phyloP scores from a whole-genome alignment of 1,140 invertebrate genomes.

The Chionoecetes opilio region DNA sequence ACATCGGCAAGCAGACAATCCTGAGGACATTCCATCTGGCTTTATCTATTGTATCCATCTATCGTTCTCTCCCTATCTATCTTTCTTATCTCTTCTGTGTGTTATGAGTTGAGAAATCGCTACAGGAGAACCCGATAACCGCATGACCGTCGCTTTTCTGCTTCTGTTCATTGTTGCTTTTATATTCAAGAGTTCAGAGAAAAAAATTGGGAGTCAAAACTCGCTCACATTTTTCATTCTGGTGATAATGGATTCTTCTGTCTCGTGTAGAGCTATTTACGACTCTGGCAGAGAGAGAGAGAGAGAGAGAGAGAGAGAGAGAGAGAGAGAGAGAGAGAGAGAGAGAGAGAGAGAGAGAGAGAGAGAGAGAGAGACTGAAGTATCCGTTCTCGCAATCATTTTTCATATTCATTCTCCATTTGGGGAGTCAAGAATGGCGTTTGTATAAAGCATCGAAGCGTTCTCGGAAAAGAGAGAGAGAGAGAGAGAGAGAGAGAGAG shows the following conservation, averaged over 20 bases:
- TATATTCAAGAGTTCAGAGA: not conserved
- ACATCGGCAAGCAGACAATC: not conserved
- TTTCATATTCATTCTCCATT: too few species aligned
- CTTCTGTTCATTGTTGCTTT: constrained; percentile 20
- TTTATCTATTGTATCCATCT: not conserved
- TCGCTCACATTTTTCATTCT: not conserved
- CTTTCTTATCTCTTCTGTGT: not conserved
- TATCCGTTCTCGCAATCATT: not conserved
- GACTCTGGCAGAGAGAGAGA: not conserved
- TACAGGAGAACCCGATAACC: too few species aligned
- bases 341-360: constrained; percentile 18
- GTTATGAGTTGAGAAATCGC: too few species aligned
- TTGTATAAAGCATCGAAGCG: too few species aligned
- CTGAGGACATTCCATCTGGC: too few species aligned
- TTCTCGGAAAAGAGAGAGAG: too few species aligned
- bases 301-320: constrained; percentile 16
- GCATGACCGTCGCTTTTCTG: not conserved
- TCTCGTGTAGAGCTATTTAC: constrained; percentile 19
- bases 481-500: too few species aligned
- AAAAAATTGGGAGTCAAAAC: not conserved
- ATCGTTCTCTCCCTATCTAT: not conserved
- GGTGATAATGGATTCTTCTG: constrained; percentile 6
- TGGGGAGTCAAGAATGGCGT: too few species aligned
- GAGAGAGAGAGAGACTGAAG: not conserved
- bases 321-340: constrained; percentile 27